Base-by-base conservation (phyloP, 2,113 vertebrate species). In the Puma concolor region DNA sequence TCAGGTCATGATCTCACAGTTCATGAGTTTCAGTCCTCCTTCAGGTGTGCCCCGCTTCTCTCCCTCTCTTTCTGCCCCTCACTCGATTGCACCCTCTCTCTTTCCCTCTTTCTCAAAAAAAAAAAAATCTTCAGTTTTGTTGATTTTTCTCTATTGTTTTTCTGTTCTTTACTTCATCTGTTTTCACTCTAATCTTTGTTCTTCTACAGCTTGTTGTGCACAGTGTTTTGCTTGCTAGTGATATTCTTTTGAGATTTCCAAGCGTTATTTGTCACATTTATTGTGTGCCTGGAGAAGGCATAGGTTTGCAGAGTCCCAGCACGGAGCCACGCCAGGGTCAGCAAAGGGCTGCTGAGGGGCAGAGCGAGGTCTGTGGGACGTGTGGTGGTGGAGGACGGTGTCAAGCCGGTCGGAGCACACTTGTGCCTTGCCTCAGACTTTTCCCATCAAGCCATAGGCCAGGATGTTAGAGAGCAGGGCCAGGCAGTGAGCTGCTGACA, bases 321-420 rank as follows among this genome's bases (percentile, higher is more conserved):
- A 3, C 14, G 0, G 17, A 38, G 87, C 77, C 13, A 4, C 8
- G 33, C 66, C 12, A 4, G n/a, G 15, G 10, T 23, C 48, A 9
- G 21, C 7, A 2, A 16, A 36, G 66, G 57, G 63, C 94, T 50
- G 36, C 31, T 10, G 4, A n/a, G 50, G 7, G 72, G 4, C 17
- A 19, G 36, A 48, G 69, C 0, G 0, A 13, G 44, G 41, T 11
- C 3, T 64, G 4, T 44, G 17, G 64, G 66, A 13, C 21, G 2
- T 0, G 7, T 15, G 44, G 38, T 5, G 16, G 54, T 15, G 5
- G 38, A 83, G 84, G 66, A 1, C 0, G 2, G 19, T 33, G 33
- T 6, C 2, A 13, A 69, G 63, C 3, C 5, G 8, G 14, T 9
- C 25, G 21, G n/a, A 23, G 60, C 2, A 0, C 7, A 0, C 13